A percentile compares a stretch with the other conserved stretches of the same genome.
Conservation (phyloP, 2,113 vertebrate genomes). For the Astatotilapia flaviijosephi region DNA sequence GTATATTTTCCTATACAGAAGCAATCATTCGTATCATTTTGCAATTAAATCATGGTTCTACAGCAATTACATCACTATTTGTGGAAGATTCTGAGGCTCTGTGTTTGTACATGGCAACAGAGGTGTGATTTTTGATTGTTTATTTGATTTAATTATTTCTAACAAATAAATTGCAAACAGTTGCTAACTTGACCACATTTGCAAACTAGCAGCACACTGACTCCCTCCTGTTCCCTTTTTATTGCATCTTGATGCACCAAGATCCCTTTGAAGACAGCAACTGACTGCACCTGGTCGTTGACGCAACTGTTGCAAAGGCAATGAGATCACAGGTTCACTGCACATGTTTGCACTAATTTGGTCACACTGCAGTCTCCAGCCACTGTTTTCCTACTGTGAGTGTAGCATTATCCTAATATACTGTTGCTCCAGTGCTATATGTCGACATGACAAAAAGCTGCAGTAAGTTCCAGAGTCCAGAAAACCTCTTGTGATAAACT, state of each 20-base stretch:
- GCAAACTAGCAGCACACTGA: background rate
- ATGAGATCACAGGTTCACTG: background rate
- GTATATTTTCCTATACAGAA: background rate
- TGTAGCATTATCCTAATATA: background rate
- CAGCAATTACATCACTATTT: background rate
- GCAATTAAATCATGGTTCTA: background rate
- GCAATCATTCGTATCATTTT: background rate
- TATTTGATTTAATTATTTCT: background rate
- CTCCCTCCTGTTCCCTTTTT: background rate
- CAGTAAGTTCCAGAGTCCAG: background rate
- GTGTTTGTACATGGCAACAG: background rate
- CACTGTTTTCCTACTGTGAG: background rate
- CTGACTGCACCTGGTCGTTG: background rate
- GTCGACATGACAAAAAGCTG: background rate
- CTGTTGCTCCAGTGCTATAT: background rate
- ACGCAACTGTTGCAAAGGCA: background rate
- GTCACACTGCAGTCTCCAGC: background rate
- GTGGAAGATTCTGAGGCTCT: background rate
- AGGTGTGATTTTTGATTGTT: background rate
- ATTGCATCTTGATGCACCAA: background rate
- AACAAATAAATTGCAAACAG: background rate
- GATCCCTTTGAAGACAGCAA: background rate
- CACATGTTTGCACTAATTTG: background rate
- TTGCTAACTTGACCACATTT: background rate
- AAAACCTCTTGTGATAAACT: background rate